phyloP scores from a whole-genome alignment of 2,113 vertebrate species.

The Esox niger region DNA sequence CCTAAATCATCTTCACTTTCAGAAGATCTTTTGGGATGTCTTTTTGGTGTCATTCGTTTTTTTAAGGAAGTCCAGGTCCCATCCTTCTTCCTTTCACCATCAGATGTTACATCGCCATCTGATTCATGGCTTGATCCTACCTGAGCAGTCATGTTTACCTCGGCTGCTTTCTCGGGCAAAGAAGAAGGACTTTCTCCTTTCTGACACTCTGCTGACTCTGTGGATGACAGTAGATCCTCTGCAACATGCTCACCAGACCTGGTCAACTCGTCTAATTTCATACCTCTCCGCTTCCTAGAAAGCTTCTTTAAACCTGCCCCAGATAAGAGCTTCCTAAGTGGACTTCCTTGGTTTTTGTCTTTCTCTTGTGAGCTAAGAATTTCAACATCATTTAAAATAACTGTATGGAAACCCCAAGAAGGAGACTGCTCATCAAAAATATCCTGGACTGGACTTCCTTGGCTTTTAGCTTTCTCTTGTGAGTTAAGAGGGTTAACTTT shows the following conservation, averaged over 20 bases:
- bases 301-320: slow-evolving; percentile 81
- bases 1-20: slow-evolving; percentile 66
- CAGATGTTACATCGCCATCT: slow-evolving; percentile 64
- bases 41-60: slow-evolving; percentile 89
- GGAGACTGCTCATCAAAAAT: slow-evolving; percentile 7
- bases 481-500: too few relatives aligned
- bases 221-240: slow-evolving; percentile 66
- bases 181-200: slow-evolving; percentile 76
- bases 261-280: slow-evolving; percentile 63
- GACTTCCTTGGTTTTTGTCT: slow-evolving; percentile 79
- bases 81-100: slow-evolving; percentile 76
- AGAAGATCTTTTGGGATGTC: slow-evolving; percentile 69
- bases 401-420: slow-evolving; percentile 34
- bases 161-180: slow-evolving; percentile 70
- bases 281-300: slow-evolving; percentile 81
- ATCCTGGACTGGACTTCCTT: neutral
- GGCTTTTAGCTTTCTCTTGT: too few relatives aligned
- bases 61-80: slow-evolving; percentile 88
- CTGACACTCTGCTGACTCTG: slow-evolving; percentile 75
- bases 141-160: slow-evolving; percentile 33
- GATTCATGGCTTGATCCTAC: slow-evolving; percentile 38
- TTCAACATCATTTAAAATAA: slow-evolving; percentile 65
- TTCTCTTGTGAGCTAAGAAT: slow-evolving; percentile 78
- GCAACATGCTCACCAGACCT: slow-evolving; percentile 65
- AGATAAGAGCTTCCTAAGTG: slow-evolving; percentile 83